Evolutionary conservation across 2,113 vertebrate species (phyloP).

Genomic region (Lepidothrix coronata): DNA sequence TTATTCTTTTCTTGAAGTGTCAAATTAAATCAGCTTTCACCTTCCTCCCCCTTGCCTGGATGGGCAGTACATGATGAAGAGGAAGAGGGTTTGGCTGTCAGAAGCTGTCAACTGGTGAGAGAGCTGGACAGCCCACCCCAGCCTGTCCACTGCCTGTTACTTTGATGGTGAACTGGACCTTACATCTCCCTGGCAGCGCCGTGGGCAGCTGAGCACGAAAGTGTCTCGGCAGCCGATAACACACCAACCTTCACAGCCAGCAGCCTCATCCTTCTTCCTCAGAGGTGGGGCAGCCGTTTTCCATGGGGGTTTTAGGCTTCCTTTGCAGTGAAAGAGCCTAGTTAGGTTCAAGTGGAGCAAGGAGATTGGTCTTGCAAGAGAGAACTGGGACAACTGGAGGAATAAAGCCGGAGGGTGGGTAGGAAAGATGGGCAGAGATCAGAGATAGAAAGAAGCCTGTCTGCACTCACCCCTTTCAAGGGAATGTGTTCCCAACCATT

Average conservation of each 20-base stretch:
- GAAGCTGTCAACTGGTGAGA: background rate
- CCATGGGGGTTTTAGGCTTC: background rate
- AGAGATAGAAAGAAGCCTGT: background rate
- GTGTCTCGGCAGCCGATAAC: background rate
- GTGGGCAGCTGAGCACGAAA: background rate
- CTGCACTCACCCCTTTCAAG: background rate
- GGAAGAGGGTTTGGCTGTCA: background rate
- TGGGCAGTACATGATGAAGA: background rate
- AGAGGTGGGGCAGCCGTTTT: background rate
- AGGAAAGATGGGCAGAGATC: background rate
- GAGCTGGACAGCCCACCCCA: background rate
- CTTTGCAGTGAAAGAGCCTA: background rate
- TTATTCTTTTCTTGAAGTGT: conserved; percentile 16
- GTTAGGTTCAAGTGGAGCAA: background rate
- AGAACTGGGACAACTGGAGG: background rate
- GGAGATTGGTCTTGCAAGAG: background rate
- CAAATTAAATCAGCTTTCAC: conserved; percentile 47
- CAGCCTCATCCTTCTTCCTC: background rate
- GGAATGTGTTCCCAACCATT: background rate
- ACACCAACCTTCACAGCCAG: background rate
- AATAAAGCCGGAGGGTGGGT: rapidly evolving
- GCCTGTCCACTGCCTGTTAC: background rate
- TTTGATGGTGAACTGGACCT: background rate
- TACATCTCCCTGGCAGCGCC: background rate
- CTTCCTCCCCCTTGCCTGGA: background rate